Evolutionary conservation across 1,140 invertebrate genomes (phyloP), one percentile per base, ranked within the genome.

Genomic region (Cataglyphis hispanica): DNA sequence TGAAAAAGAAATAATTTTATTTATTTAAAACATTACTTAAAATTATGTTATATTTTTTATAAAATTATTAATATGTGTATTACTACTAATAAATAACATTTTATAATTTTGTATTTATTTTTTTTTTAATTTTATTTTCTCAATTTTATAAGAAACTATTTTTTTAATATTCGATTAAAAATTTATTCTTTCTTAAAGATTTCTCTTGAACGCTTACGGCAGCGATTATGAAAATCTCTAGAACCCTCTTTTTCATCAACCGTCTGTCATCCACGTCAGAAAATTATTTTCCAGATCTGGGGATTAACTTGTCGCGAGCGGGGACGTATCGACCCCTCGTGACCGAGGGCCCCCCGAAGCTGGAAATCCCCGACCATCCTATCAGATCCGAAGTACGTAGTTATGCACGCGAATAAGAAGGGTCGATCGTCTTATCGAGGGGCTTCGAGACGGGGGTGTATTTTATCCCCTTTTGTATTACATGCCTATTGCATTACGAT

Each of bases 401-500:
- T 90, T 90, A 89, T 89, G 89, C 80, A 90, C 84, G 85, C 74
- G 89, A 89, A 85, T 90, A 90, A 90, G 83, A 90, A 90, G 89
- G 89, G 91, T 84, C 77, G 88, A 86, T 87, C 87, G 78, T 87
- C 77, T 80, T 87, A 85, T 90, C 85, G 88, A 86, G 84, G 90
- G 78, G 72, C 67, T 92, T 91, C 88, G 88, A 89, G 77, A 19
- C 46, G 80, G 90, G 78, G 85, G 58, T 86, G 84, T 87, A 87
- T 85, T 88, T 88, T 86, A 87, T 89, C 90, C 91, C 91, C 90
- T 93, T 92, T 92, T 87, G 90, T 87, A 92, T 92, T 93, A 93
- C 93, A 94, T 90, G 93, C 93, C 91, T 94, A 94, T 94, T 94
- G 93, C 93, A 94, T 94, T 94, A 94, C 93, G 92, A 93, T 94